Evolutionary conservation across 2,797 vertebrate species (phyloP).

Genomic region (Micrastur ruficollis): DNA sequence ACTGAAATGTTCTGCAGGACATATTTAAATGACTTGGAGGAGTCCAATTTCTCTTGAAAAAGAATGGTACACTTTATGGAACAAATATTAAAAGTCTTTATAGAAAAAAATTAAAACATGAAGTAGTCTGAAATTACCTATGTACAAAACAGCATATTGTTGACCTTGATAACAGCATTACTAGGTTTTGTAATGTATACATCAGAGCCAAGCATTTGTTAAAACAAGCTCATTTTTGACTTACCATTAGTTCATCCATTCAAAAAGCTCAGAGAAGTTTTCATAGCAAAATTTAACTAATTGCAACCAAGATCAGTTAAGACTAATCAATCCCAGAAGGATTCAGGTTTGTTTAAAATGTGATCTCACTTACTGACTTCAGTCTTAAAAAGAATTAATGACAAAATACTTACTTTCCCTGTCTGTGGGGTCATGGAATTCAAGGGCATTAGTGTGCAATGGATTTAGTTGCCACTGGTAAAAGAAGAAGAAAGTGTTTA

Average conservation of each 20-base stretch:
- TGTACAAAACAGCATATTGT: neutral
- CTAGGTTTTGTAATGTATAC: neutral
- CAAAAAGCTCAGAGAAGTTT: neutral
- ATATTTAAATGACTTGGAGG: neutral
- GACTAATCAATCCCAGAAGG: neutral
- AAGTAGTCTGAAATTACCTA: neutral
- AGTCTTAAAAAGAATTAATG: neutral
- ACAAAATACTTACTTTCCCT: slow-evolving; percentile 74
- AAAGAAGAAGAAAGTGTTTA: slow-evolving; percentile 20
- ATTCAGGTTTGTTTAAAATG: neutral
- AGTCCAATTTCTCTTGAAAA: neutral
- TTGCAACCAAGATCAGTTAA: neutral
- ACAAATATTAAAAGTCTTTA: neutral
- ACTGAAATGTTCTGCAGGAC: neutral
- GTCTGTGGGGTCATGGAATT: slow-evolving; percentile 49
- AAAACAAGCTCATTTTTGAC: neutral
- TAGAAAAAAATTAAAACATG: neutral
- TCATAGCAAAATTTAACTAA: neutral
- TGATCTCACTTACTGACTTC: neutral
- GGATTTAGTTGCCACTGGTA: slow-evolving; percentile 87
- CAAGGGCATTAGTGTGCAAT: slow-evolving; percentile 14
- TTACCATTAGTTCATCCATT: neutral
- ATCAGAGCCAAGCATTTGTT: neutral
- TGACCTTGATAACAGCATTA: neutral
- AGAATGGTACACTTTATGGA: neutral